Evolutionary conservation across 2,113 vertebrate genomes (phyloP).

Genomic region (Ariopsis seemanni): DNA sequence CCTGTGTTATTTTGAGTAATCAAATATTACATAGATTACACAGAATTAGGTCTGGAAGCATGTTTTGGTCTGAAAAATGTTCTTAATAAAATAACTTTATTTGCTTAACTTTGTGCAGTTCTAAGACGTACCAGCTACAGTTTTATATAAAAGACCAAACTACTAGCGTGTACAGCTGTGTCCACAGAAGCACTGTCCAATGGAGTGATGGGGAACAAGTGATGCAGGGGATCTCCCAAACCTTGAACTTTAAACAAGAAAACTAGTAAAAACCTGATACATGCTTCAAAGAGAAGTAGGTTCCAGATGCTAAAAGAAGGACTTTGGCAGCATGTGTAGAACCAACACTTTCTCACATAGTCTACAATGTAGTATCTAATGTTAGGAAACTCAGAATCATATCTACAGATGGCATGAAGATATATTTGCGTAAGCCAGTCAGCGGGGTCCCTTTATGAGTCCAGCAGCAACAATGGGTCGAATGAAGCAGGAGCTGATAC

Average conservation of each 20-base stretch:
- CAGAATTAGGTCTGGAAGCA: neutral
- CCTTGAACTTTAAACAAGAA: constrained; percentile 7
- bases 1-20: neutral
- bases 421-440: constrained; percentile 14
- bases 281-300: constrained; percentile 35
- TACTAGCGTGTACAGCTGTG: neutral
- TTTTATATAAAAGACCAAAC: neutral
- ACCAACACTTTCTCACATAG: constrained; percentile 11
- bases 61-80: neutral
- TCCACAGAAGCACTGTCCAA: neutral
- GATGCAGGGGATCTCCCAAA: constrained; percentile 1
- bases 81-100: neutral
- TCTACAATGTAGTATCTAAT: constrained; percentile 27
- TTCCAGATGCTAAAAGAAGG: constrained; percentile 11
- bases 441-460: constrained; percentile 29
- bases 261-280: constrained; percentile 13
- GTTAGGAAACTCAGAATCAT: constrained; percentile 32
- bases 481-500: constrained; percentile 33
- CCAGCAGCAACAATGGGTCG: constrained; percentile 29
- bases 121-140: neutral
- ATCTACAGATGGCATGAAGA: constrained; percentile 24
- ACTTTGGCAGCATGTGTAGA: neutral
- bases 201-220: neutral
- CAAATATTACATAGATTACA: neutral
- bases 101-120: neutral